phyloP scores from a whole-genome alignment of 2,888 invertebrate genomes.

The Drosophila anomelani region DNA sequence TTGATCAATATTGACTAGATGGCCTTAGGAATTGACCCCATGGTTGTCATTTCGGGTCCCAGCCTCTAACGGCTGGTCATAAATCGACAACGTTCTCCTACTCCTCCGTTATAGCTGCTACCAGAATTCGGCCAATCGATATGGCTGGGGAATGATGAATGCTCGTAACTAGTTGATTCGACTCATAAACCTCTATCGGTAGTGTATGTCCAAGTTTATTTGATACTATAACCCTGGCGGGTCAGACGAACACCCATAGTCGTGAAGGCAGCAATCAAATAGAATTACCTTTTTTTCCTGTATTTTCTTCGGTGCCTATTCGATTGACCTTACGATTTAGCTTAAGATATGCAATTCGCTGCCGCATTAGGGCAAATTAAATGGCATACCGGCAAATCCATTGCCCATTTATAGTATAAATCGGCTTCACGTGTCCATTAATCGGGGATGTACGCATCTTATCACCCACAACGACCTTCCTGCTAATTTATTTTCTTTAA shows the following conservation, averaged over 20 bases:
- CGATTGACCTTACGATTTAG: conserved; percentile 36
- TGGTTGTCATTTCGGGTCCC: conserved; percentile 14
- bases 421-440: background rate
- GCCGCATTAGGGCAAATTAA: conserved; percentile 66
- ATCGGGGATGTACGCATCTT: background rate
- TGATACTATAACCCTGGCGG: conserved; percentile 60
- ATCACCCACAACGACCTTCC: background rate
- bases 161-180: conserved; percentile 62
- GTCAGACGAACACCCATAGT: background rate
- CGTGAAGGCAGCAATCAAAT: conserved; percentile 53
- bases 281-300: conserved; percentile 55
- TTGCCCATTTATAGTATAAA: conserved; percentile 40
- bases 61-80: conserved; percentile 58
- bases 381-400: conserved; percentile 45
- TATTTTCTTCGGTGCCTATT: conserved; percentile 31
- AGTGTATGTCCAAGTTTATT: conserved; percentile 68
- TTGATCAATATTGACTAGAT: conserved; percentile 46
- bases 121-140: conserved; percentile 26
- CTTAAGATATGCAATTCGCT: conserved; percentile 69
- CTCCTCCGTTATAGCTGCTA: background rate
- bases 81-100: conserved; percentile 66
- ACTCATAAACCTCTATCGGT: conserved; percentile 67
- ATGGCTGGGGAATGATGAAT: conserved; percentile 15
- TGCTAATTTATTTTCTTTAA: background rate
- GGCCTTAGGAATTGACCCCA: conserved; percentile 10